Evolutionary conservation across 2,797 vertebrate genomes (phyloP).

Genomic region (Peromyscus nudipes): DNA sequence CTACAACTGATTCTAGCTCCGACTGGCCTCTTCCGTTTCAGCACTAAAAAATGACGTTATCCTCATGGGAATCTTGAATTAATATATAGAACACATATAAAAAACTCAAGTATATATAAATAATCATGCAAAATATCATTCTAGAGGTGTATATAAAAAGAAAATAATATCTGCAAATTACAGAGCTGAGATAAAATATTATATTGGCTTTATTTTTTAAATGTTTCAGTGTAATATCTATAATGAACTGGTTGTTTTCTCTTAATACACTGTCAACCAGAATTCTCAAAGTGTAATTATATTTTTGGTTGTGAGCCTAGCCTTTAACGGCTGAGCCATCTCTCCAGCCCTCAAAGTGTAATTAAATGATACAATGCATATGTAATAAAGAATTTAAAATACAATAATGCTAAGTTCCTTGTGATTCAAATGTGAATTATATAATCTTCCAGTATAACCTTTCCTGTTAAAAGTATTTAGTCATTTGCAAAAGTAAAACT

Average conservation of each 20-base stretch:
- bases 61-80: not conserved
- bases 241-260: not conserved
- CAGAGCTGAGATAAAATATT: not conserved
- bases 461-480: slow-evolving; percentile 2
- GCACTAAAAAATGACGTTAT: not conserved
- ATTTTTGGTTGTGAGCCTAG: too few relatives aligned
- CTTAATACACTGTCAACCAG: not conserved
- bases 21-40: not conserved
- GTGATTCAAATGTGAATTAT: not conserved
- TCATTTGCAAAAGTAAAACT: not conserved
- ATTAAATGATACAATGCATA: not conserved
- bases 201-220: not conserved
- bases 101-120: not conserved
- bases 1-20: not conserved
- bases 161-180: not conserved
- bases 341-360: slow-evolving; percentile 17
- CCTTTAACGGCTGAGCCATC: too few relatives aligned
- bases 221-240: not conserved
- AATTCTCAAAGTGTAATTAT: slow-evolving; percentile 4
- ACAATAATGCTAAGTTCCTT: not conserved
- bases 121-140: slow-evolving; percentile 3
- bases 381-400: slow-evolving; percentile 22
- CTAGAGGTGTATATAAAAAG: not conserved
- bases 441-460: not conserved
- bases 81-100: not conserved